phyloP scores from a whole-genome alignment of 1,140 invertebrate species.

The Ceratosolen solmsi region DNA sequence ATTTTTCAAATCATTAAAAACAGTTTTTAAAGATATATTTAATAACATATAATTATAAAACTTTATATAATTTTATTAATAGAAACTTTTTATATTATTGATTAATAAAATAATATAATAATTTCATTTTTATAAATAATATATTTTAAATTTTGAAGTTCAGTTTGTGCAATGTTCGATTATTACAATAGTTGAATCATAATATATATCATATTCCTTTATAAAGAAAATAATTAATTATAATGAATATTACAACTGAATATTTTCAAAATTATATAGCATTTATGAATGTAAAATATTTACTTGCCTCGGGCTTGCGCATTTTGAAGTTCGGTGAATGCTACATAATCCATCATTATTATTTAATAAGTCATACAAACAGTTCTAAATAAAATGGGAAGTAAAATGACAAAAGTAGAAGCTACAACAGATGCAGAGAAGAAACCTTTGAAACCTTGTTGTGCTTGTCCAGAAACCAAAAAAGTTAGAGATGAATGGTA shows the following conservation, averaged over 20 bases:
- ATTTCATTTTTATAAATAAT: no score
- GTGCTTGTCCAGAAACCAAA: conserved; percentile 98
- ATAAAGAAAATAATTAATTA: no score
- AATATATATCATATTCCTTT: no score
- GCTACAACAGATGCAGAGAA: conserved; percentile 72
- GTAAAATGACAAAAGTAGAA: conserved; percentile 59
- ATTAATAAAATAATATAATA: no score
- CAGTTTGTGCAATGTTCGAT: no score
- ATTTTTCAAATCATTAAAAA: background rate
- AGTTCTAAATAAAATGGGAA: conserved; percentile 61
- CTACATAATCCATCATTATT: background rate
- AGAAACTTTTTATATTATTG: no score
- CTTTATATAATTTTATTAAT: no score
- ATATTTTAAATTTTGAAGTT: no score
- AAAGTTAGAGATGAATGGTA: conserved; percentile 92
- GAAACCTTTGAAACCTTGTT: conserved; percentile 93
- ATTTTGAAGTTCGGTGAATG: background rate
- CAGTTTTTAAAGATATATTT: no score
- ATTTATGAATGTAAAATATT: no score
- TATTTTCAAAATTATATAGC: background rate
- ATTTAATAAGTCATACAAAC: background rate
- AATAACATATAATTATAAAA: no score
- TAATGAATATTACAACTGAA: background rate
- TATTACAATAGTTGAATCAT: no score
- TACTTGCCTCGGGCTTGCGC: background rate